Base-by-base conservation (phyloP, 2,797 vertebrate species). In the Sarcophilus harrisii region DNA sequence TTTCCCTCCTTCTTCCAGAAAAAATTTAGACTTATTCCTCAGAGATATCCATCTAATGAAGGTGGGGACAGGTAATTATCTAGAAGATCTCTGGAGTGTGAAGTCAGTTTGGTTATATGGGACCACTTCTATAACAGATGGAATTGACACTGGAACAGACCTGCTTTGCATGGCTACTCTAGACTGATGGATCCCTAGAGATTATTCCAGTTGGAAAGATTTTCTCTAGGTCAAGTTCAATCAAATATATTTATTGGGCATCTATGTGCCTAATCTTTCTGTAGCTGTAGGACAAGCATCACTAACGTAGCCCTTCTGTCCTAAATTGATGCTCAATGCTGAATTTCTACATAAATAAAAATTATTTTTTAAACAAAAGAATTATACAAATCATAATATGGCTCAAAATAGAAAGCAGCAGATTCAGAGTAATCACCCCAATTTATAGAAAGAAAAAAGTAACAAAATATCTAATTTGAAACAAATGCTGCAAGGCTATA, bases 371-470 rank as follows among this genome's bases (percentile, higher is more conserved):
- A 27, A 45, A 45, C 27, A 18, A 27, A 92, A 96, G 49, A 92
- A 90, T 94, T 58, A 98, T n/a, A 96, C 92, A 96, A 94, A 95
- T 94, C 93, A 94, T 96, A 96, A 96, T 73, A 95, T 93, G 97
- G 97, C 98, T 98, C 97, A 97, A 98, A 98, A 98, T 0, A 97
- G 96, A 97, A 97, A 98, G 97, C 90, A 98, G 95, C 95, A 98
- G 92, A 92, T 97, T 98, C 92, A 95, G 92, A 95, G 95, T 58
- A 94, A 96, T 97, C 9, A 94, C 60, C 66, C 90, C 21, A 90
- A 90, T 87, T 87, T 87, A 87, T 45, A 45, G 38, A 66, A 93
- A 94, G 60, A 58, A 59, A 90, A 91, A 21, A 52, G 13, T 62
- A 93, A 95, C 27, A 96, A 94, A 93, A 96, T 58, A 97, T 91